A percentile compares a stretch with the other conserved stretches of the same genome.
Conservation (phyloP, 2,888 invertebrate genomes). For the Machimus rusticus region DNA sequence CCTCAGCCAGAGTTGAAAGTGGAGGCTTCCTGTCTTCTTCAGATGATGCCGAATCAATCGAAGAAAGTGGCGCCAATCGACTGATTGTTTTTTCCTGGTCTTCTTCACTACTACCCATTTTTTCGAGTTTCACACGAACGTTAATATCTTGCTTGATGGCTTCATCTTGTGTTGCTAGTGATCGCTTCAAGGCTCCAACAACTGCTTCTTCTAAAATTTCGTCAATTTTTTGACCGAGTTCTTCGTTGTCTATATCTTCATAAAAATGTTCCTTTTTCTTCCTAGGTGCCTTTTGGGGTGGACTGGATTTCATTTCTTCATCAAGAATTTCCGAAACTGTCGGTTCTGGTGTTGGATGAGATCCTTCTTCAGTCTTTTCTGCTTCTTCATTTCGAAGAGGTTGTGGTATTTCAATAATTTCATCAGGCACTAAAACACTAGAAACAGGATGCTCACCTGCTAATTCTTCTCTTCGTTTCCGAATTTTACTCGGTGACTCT, state of each 20-base stretch:
- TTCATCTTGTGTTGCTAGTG: conserved; percentile 59
- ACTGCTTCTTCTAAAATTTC: conserved; percentile 55
- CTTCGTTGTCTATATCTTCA: conserved; percentile 66
- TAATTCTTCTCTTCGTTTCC: conserved; percentile 50
- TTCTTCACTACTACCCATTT: conserved; percentile 63
- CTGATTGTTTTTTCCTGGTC: conserved; percentile 52
- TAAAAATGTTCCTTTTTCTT: conserved; percentile 70
- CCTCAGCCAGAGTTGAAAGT: conserved; percentile 58
- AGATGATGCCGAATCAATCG: conserved; percentile 62
- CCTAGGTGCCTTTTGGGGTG: conserved; percentile 61
- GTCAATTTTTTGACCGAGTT: conserved; percentile 50
- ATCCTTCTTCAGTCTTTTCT: not conserved
- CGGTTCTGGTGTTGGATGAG: conserved; percentile 55
- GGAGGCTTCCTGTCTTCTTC: conserved; percentile 58
- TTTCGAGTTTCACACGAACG: conserved; percentile 59
- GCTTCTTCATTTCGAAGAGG: conserved; percentile 7
- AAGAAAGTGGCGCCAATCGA: conserved; percentile 60
- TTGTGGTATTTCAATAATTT: conserved; percentile 58
- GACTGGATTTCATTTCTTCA: conserved; percentile 49
- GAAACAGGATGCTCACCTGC: conserved; percentile 44
- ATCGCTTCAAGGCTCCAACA: conserved; percentile 58
- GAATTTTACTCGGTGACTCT: conserved; percentile 61
- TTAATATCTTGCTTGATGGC: conserved; percentile 66
- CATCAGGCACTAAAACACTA: conserved; percentile 59
- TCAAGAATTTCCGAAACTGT: conserved; percentile 63